These are phyloP conservation scores for Seladonia tumulorum DNA, from an alignment of 2,888 invertebrate species.

Conservation along the genomic window DNA sequence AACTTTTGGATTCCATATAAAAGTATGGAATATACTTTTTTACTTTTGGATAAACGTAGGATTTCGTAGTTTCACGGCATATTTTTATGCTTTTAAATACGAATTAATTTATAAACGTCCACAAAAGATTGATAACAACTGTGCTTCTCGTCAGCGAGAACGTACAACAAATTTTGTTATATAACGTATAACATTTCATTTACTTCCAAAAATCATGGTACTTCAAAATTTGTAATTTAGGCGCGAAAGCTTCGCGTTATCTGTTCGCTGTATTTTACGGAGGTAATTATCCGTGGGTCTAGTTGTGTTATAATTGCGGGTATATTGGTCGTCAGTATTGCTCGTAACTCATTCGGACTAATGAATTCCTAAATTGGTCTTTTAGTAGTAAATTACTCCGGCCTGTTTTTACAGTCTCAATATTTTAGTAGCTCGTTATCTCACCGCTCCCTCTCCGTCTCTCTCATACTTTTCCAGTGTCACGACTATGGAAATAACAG, in stretches of 20 bases:
- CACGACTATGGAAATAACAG: slow-evolving; percentile 40
- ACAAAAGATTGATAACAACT: not conserved
- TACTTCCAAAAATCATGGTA: not conserved
- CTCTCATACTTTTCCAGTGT: slow-evolving; percentile 30
- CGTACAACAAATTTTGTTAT: not conserved
- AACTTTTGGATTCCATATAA: too few relatives aligned
- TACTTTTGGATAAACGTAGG: too few relatives aligned
- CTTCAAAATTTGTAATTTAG: not conserved
- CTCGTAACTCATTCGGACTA: not conserved
- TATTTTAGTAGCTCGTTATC: slow-evolving; percentile 47
- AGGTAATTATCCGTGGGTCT: not conserved
- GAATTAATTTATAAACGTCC: not conserved
- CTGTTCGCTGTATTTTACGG: not conserved
- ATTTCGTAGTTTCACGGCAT: too few relatives aligned
- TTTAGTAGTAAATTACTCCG: not conserved
- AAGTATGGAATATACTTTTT: too few relatives aligned
- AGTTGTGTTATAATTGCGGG: not conserved
- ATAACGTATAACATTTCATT: not conserved
- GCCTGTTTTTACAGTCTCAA: not conserved
- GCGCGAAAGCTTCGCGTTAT: not conserved
- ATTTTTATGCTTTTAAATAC: too few relatives aligned
- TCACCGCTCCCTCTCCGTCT: not conserved
- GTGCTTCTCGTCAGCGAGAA: not conserved
- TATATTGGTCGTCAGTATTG: not conserved
- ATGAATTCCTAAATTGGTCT: not conserved